phyloP scores from a whole-genome alignment of 2,113 vertebrate species.

The Macquaria australasica region DNA sequence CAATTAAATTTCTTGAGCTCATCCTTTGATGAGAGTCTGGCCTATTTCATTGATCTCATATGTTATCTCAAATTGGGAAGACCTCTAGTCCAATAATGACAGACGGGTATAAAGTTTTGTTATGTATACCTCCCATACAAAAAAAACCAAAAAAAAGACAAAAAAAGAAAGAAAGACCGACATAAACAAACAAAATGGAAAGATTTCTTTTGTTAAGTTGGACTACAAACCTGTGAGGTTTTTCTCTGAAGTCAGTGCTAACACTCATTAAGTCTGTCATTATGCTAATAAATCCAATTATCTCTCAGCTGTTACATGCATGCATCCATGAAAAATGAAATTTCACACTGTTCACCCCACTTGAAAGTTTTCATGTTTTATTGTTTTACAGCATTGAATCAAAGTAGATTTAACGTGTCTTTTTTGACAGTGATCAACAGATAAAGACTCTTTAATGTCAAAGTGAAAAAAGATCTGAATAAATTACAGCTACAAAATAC shows the following conservation, averaged over 20 bases:
- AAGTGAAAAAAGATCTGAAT: background rate
- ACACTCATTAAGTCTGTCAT: conserved; percentile 7
- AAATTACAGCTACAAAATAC: background rate
- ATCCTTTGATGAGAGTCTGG: conserved; percentile 37
- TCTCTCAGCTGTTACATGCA: conserved; percentile 27
- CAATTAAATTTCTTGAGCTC: conserved; percentile 49
- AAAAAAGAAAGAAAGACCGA: background rate
- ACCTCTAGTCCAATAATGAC: conserved; percentile 3
- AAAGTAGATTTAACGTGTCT: background rate
- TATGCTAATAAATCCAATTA: conserved; percentile 38
- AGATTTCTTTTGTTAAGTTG: background rate
- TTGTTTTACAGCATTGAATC: conserved; percentile 1
- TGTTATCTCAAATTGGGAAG: conserved; percentile 47
- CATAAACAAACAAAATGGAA: background rate
- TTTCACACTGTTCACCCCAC: conserved; percentile 1
- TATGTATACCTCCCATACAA: background rate
- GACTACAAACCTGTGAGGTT: background rate
- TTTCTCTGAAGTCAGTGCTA: background rate
- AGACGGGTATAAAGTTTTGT: conserved; percentile 19
- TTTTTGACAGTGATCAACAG: background rate
- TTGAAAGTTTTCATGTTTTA: conserved; percentile 4
- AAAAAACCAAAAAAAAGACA: background rate
- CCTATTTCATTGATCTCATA: conserved; percentile 41
- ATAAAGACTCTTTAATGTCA: background rate
- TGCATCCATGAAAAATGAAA: conserved; percentile 9